Evolutionary conservation across 2,113 vertebrate species (phyloP), one percentile per base, ranked within the genome.

Genomic region (Cyanoramphus novaezelandiae): DNA sequence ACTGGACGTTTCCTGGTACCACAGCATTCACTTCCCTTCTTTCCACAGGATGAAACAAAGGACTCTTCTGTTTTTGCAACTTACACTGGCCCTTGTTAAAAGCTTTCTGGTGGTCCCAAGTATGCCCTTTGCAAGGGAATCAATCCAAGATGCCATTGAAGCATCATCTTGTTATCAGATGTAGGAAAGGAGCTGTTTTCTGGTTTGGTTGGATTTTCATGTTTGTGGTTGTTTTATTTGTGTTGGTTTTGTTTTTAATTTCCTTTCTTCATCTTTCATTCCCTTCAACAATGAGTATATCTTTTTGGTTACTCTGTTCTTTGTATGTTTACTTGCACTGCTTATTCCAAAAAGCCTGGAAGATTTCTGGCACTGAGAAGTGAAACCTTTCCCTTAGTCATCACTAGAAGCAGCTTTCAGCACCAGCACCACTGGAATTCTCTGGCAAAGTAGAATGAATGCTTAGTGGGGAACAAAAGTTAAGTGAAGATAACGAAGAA

Each of bases 221-320:
- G 52, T 29, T 29, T 53, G 52, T 17, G 9, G 16, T 28, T 53
- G 52, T 17, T 52, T 52, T 39, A 20, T 41, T 79, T 79, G 28
- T 33, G 4, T 8, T 50, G 10, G 17, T 29, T 55, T 55, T 9
- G 0, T 3, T 65, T 53, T 44, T 19, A 17, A 5, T 24, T 60
- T 20, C 47, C 33, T 24, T 69, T 82, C n/a, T 24, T 55, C 19
- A 7, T 23, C 49, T 81, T 77, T 57, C 24, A 49, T 37, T 57
- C 37, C 41, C 37, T 63, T 67, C 37, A 33, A 31, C 44, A 35
- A 23, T 0, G 0, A 84, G 43, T 21, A 23, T 13, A 49, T 44
- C 10, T 63, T 44, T 57, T 47, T 69, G 14, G 41, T 92, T 74
- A 27, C 21, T 28, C 17, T 59, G 8, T 37, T 84, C 37, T 50